phyloP scores from a whole-genome alignment of 2,113 vertebrate species.

The Crotalus horridus region DNA sequence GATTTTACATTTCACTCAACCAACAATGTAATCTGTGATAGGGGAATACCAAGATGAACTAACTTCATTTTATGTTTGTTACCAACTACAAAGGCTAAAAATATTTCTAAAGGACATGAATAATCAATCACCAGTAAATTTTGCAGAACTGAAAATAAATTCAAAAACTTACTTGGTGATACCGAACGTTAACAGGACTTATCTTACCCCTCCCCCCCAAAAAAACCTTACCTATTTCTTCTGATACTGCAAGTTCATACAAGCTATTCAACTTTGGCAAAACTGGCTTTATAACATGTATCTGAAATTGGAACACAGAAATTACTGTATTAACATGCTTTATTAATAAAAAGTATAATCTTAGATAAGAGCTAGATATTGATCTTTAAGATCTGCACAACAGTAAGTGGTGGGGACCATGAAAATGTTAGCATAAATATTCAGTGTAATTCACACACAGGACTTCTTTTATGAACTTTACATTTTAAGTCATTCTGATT shows the following conservation, averaged over 20 bases:
- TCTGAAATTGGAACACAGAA: conserved; percentile 67
- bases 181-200: neutral
- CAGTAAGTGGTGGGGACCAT: neutral
- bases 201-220: neutral
- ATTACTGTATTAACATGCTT: neutral
- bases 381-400: neutral
- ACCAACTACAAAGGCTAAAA: neutral
- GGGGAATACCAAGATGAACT: neutral
- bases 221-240: conserved; percentile 71
- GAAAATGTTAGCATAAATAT: neutral
- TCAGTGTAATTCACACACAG: neutral
- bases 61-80: neutral
- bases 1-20: neutral
- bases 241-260: conserved; percentile 75
- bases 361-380: neutral
- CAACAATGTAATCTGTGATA: neutral
- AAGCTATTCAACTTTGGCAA: conserved; percentile 85
- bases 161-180: neutral
- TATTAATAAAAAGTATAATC: neutral
- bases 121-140: neutral
- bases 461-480: neutral
- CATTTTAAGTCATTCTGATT: neutral
- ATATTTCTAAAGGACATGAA: neutral
- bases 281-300: conserved; percentile 92
- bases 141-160: neutral